These are phyloP conservation scores for Patiria pectinifera DNA, from an alignment of 53 echinoderm and acorn worm genomes.

Conservation along the genomic window DNA sequence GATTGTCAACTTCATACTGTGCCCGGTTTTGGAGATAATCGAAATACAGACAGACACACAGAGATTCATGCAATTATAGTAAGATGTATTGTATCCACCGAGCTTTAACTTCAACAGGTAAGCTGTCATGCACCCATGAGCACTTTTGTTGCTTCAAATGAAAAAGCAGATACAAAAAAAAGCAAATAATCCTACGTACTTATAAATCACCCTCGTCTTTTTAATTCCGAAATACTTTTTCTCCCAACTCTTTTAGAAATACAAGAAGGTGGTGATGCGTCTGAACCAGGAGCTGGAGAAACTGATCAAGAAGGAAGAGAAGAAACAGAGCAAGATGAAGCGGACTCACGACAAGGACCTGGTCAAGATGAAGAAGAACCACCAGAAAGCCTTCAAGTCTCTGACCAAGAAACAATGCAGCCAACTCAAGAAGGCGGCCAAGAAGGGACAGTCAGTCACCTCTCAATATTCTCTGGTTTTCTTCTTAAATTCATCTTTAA, in stretches of 20 bases:
- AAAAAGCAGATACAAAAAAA: too few relatives aligned
- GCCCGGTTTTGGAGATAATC: too few relatives aligned
- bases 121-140: too few relatives aligned
- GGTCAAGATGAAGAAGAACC: slow-evolving; percentile 72
- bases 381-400: slow-evolving; percentile 74
- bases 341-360: slow-evolving; percentile 76
- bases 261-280: slow-evolving; percentile 72
- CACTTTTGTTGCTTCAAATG: too few relatives aligned
- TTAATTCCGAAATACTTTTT: neutral
- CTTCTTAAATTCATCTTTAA: too few relatives aligned
- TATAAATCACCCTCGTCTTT: too few relatives aligned
- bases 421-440: slow-evolving; percentile 82
- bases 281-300: slow-evolving; percentile 81
- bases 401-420: slow-evolving; percentile 78
- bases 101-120: too few relatives aligned
- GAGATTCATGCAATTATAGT: too few relatives aligned
- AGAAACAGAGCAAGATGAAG: slow-evolving; percentile 96
- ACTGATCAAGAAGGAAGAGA: slow-evolving; percentile 94
- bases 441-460: slow-evolving; percentile 59
- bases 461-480: neutral
- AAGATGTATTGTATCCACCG: too few relatives aligned
- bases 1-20: too few relatives aligned
- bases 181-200: too few relatives aligned
- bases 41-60: too few relatives aligned
- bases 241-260: slow-evolving; percentile 71